phyloP scores from a whole-genome alignment of 2,113 vertebrate genomes.

The Aleadryas rufinucha region DNA sequence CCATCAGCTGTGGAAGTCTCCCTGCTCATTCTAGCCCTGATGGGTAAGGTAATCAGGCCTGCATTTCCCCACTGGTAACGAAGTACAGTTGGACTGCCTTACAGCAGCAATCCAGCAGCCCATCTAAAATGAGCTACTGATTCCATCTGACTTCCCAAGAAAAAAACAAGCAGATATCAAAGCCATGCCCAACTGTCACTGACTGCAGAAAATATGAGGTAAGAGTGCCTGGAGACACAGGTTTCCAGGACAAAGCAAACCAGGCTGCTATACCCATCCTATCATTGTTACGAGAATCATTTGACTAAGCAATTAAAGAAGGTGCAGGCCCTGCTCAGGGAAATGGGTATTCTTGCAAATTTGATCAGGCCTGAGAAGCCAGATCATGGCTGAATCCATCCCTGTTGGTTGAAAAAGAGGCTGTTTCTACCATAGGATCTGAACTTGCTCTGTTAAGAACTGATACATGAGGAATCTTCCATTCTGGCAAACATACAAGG shows the following conservation, averaged over 20 bases:
- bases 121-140: neutral
- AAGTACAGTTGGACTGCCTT: neutral
- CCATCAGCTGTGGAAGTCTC: neutral
- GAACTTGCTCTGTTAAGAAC: neutral
- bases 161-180: neutral
- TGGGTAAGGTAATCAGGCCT: neutral
- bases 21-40: neutral
- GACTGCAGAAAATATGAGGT: neutral
- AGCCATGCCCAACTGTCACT: neutral
- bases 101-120: neutral
- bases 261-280: neutral
- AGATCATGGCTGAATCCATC: neutral
- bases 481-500: neutral
- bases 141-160: neutral
- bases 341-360: neutral
- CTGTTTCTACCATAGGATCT: neutral
- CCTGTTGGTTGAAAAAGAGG: neutral
- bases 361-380: neutral
- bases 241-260: neutral
- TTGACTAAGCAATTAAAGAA: neutral
- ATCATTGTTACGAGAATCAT: neutral
- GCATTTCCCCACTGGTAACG: neutral
- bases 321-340: neutral
- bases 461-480: neutral
- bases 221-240: neutral